Evolutionary conservation across 2,888 invertebrate species (phyloP), one percentile per base, ranked within the genome.

Genomic region (Agrochola lota): DNA sequence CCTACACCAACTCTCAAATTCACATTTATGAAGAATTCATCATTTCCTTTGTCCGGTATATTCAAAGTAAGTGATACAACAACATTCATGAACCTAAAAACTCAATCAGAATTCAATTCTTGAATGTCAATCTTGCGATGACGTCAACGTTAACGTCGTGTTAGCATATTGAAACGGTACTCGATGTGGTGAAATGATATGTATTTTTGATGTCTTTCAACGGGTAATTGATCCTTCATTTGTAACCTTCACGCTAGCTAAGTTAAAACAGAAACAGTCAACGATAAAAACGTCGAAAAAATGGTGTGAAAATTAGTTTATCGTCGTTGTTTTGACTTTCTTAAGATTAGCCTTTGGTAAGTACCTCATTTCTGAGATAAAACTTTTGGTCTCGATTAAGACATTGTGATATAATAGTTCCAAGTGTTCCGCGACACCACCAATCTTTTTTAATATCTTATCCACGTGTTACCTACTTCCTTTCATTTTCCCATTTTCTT

Each of bases 1-100:
- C 15, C n/a, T 63, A 23, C n/a, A 20, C 1, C 43, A 59, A 59
- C 30, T 55, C 23, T 64, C 23, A 64, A 40, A 49, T 46, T 43
- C 75, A 55, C 11, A 49, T 49, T 20, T 30, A 40, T n/a, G 7
- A 11, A 26, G 52, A 75, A 74, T 17, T 46, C 35, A 57, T 40
- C 0, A 76, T 59, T 52, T 55, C 3, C 20, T 66, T 46, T 8
- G 43, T 52, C 46, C 55, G 6, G 35, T 60, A 20, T 20, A 52
- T 81, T 49, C 17, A 63, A 63, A 81, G 5, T 74, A 20, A 67
- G 20, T 40, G 20, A 46, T 67, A 68, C 30, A 80, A 68, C 30
- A 80, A 70, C 46, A 73, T 85, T 78, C 57, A 74, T 85, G 62
- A 69, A 74, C 40, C 43, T 52, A 73, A 72, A 72, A 75, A 77